Base-by-base conservation (phyloP, 1,140 invertebrate genomes). In the Tachypleus tridentatus region DNA sequence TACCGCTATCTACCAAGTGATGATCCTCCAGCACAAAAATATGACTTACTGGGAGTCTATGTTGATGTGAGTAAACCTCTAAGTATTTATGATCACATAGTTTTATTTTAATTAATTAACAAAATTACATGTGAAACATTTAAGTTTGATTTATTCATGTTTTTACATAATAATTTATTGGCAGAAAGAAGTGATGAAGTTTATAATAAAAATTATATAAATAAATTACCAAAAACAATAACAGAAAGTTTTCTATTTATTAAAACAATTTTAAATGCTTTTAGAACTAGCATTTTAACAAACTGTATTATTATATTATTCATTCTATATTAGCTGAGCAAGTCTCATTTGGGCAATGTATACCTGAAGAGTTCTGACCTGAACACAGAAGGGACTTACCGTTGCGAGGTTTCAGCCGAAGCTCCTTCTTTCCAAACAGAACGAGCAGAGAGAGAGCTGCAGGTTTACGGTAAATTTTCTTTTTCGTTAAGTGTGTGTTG, bases 361-460 rank as follows among this genome's bases (percentile, higher is more conserved):
- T 64, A 58, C 54, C 56, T 70, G 51, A 64, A 51, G 3, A 67
- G 59, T 52, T 66, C 61, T 48, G 67, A 69, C 59, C 47, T 67
- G 9, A 57, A 61, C 7, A 70, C 62, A 7, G 67, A 69, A 52
- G 84, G 83, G 4, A 74, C 75, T 49, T 86, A 84, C 71, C 86
- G 84, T 67, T 91, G 88, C 76, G 88, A 91, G 77, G 86, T 91
- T 66, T 88, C 87, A 3, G 86, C 86, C 3, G 89, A 91, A 74
- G 86, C 87, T 10, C 89, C 89, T 3, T 87, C 86, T 57, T 92
- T 92, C 76, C 84, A 87, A 75, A 91, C 89, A 0, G 83, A 83
- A 4, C 82, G 86, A 71, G 82, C 84, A 65, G 82, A 81, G 64
- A 82, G 82, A 58, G 78, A 82, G 67, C 84, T 89, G 82, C 83